A percentile compares a stretch with the other conserved stretches of the same genome.
Conservation (phyloP, 1,140 invertebrate genomes). For the Drosophila sp. region DNA sequence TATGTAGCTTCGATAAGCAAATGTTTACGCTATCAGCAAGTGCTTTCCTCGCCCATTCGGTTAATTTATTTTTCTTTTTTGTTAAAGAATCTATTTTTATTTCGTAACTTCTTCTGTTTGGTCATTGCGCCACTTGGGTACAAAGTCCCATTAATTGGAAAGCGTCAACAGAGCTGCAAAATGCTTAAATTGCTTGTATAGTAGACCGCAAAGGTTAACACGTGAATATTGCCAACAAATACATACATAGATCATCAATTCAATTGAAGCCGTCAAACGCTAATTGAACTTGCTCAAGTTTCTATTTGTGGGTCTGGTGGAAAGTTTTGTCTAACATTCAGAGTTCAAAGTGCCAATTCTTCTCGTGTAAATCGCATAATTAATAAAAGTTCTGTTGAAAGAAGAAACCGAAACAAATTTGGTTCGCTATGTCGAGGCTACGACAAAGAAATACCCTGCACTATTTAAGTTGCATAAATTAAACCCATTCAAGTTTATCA, state of each 20-base stretch:
- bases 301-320: constrained; percentile 29
- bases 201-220: constrained; percentile 37
- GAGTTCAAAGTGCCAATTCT: constrained; percentile 58
- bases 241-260: constrained; percentile 1
- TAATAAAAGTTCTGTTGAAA: constrained; percentile 44
- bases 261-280: constrained; percentile 39
- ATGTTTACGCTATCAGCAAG: constrained; percentile 53
- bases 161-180: constrained; percentile 31
- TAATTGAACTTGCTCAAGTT: constrained; percentile 41
- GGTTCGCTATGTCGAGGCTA: background rate
- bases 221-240: constrained; percentile 25
- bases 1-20: constrained; percentile 58
- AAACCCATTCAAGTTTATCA: background rate
- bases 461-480: too few relatives aligned
- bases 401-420: constrained; percentile 31
- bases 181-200: constrained; percentile 49
- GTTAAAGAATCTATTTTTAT: constrained; percentile 46
- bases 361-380: constrained; percentile 43
- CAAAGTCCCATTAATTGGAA: constrained; percentile 49
- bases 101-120: constrained; percentile 35
- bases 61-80: constrained; percentile 10
- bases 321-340: constrained; percentile 49
- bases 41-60: constrained; percentile 22
- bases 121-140: constrained; percentile 42
- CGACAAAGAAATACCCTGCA: too few relatives aligned